A percentile compares a stretch with the other conserved stretches of the same genome.
These are phyloP conservation scores for Callocephalon fimbriatum DNA, from an alignment of 2,113 vertebrate species.

Conservation along the genomic window DNA sequence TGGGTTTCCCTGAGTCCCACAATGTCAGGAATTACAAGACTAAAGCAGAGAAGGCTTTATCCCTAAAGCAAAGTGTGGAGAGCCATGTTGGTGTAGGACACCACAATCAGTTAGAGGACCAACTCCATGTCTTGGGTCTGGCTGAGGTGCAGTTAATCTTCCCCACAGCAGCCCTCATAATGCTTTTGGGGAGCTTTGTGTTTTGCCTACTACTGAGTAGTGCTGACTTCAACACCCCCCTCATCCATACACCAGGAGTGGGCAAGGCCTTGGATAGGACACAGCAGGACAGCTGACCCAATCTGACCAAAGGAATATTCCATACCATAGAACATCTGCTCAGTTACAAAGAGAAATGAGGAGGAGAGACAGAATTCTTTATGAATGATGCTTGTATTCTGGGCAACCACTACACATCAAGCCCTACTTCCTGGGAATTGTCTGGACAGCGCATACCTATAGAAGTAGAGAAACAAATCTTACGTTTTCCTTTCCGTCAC, in stretches of 20 bases:
- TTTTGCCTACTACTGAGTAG: neutral
- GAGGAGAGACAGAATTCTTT: neutral
- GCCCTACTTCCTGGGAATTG: neutral
- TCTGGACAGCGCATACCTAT: neutral
- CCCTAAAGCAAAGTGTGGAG: neutral
- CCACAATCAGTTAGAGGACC: neutral
- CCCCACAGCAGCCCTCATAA: neutral
- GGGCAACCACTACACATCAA: neutral
- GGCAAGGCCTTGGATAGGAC: neutral
- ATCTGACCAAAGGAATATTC: neutral
- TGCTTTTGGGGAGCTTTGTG: neutral
- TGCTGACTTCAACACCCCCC: neutral
- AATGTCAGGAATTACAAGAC: rapidly evolving
- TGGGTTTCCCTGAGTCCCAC: neutral
- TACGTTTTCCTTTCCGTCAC: neutral
- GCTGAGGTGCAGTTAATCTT: neutral
- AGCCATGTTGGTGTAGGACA: rapidly evolving
- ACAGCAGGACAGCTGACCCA: neutral
- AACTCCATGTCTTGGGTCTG: neutral
- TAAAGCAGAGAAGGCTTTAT: neutral
- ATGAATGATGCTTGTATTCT: neutral
- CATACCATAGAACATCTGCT: neutral
- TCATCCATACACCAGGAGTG: neutral
- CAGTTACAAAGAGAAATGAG: neutral
- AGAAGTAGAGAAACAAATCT: neutral